Evolutionary conservation across 2,113 vertebrate species (phyloP).

Genomic region (Castor canadensis): DNA sequence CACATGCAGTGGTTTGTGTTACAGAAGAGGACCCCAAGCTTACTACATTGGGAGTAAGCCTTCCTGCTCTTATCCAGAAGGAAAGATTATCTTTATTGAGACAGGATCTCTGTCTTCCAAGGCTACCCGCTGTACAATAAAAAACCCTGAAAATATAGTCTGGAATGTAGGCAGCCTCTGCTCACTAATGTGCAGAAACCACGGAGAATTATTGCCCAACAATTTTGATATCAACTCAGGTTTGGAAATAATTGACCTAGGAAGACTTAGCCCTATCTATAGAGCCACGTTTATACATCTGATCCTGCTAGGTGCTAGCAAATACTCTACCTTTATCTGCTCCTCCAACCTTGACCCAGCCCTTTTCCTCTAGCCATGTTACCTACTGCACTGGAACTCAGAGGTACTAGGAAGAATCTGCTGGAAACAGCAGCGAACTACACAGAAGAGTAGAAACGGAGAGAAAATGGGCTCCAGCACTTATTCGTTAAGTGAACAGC

Average conservation of each 20-base stretch:
- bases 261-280: not conserved
- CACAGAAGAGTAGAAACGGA: not conserved
- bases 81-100: not conserved
- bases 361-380: not conserved
- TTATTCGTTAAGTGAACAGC: slow-evolving; percentile 13
- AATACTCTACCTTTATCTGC: not conserved
- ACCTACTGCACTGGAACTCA: not conserved
- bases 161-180: not conserved
- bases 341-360: not conserved
- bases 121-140: not conserved
- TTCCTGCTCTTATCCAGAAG: slow-evolving; percentile 12
- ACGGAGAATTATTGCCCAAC: not conserved
- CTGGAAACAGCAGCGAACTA: slow-evolving; percentile 19
- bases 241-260: not conserved
- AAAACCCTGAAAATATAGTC: slow-evolving; percentile 7
- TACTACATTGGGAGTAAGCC: not conserved
- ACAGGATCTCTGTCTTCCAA: not conserved
- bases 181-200: not conserved
- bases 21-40: slow-evolving; percentile 6
- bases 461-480: not conserved
- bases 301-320: not conserved
- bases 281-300: not conserved
- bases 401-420: not conserved
- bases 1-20: not conserved
- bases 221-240: not conserved